Evolutionary conservation across 23 tunicate genomes (phyloP), one percentile per base, ranked within the genome.

Genomic region (Clavelina lepadiformis): DNA sequence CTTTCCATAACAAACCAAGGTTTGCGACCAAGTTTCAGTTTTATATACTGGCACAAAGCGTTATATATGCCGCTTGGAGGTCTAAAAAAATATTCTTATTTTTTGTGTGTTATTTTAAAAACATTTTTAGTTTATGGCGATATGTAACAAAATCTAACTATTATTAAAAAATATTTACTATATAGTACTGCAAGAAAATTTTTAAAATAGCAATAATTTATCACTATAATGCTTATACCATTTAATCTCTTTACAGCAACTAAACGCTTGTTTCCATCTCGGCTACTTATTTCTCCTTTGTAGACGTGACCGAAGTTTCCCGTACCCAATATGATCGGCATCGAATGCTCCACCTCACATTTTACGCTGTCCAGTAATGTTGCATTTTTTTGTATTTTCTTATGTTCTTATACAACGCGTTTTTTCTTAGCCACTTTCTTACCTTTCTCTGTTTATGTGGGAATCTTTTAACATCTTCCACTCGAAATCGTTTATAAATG

Each of bases 251-350:
- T 85, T 3, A 85, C 94, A 24, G 94, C 94, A 24, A 78, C 83
- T 0, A 13, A 34, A 19, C 30, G 37, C n/a, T 26, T 38, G 22
- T 31, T 71, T 3, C 84, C 84, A 36, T 71, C 83, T 15, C 29
- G 11, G 1, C 4, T 31, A 3, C 34, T 36, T 3, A 77, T 28
- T 3, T 49, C 74, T 30, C 83, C 94, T 29, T 58, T 75, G 38
- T 77, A 85, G 2, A 85, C 94, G 29, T 85, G 94, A 3, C 94
- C 84, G 50, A 85, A 85, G 63, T 85, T 77, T n/a, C 94, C 94
- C 5, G 84, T 85, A 31, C 94, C 94, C 1, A 85, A 64, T 22
- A 85, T 69, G 35, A 85, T 77, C 4, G 94, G 94, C 94, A 85
- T 85, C n/a, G 94, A 69, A 59, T 77, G 75, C 54, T 85, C 78